A percentile compares a stretch with the other conserved stretches of the same genome.
Conservation (phyloP, 2,888 invertebrate genomes). For the Cremastinae sp. region DNA sequence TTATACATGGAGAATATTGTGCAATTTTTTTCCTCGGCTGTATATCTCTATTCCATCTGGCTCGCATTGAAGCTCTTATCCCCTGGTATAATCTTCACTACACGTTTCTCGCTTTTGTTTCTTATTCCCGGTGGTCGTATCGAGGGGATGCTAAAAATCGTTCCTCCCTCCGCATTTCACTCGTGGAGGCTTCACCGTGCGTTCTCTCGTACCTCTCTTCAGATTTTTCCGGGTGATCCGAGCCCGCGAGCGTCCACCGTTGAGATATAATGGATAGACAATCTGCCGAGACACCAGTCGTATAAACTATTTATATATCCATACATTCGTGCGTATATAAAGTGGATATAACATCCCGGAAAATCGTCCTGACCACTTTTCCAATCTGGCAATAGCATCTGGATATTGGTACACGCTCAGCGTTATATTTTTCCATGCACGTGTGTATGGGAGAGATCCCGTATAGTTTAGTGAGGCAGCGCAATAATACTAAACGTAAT, state of each 20-base stretch:
- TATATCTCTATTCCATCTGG: slow-evolving; percentile 42
- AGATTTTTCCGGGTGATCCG: slow-evolving; percentile 34
- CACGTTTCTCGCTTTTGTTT: slow-evolving; percentile 34
- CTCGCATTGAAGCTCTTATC: slow-evolving; percentile 26
- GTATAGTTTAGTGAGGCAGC: slow-evolving; percentile 12
- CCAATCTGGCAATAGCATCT: slow-evolving; percentile 52
- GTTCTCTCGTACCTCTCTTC: not conserved
- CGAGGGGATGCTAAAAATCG: slow-evolving; percentile 27
- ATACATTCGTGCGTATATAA: not conserved
- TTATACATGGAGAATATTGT: slow-evolving; percentile 8
- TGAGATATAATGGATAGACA: slow-evolving; percentile 26
- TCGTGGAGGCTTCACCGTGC: not conserved
- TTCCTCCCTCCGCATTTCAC: not conserved
- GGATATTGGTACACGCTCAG: slow-evolving; percentile 42
- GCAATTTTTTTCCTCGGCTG: slow-evolving; percentile 8
- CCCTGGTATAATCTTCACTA: slow-evolving; percentile 30
- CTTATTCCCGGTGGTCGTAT: slow-evolving; percentile 11
- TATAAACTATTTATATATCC: slow-evolving; percentile 9
- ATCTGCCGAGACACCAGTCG: slow-evolving; percentile 14
- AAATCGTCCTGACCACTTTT: slow-evolving; percentile 41
- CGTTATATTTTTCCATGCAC: slow-evolving; percentile 34
- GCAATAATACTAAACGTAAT: slow-evolving; percentile 25
- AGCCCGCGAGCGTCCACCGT: slow-evolving; percentile 7
- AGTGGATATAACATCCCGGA: slow-evolving; percentile 13
- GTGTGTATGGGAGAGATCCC: not conserved